phyloP scores from a whole-genome alignment of 1,140 invertebrate genomes.

The Procambarus clarkii region DNA sequence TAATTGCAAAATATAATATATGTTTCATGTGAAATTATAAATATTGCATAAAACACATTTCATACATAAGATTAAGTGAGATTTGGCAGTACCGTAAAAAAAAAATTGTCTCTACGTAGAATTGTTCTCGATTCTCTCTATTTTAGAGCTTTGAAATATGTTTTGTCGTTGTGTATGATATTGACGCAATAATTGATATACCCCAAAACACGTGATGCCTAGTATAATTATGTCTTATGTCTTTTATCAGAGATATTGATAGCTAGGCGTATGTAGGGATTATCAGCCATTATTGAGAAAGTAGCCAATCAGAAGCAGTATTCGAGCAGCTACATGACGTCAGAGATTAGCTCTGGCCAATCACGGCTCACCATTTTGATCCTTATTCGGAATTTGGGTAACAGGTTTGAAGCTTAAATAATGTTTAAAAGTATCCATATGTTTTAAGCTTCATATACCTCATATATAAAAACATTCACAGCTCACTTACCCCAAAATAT shows the following conservation, averaged over 20 bases:
- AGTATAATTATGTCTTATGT: no score
- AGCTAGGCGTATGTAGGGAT: constrained; percentile 13
- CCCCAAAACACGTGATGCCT: no score
- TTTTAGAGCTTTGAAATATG: no score
- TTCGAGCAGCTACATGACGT: constrained; percentile 36
- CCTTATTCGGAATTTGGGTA: constrained; percentile 55
- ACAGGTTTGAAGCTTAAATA: background rate
- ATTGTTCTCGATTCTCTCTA: background rate
- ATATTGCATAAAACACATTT: no score
- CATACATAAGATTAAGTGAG: no score
- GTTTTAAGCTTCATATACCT: background rate
- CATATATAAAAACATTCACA: background rate
- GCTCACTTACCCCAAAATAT: background rate
- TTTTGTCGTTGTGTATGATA: no score
- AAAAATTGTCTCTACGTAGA: no score
- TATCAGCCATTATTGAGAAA: constrained; percentile 40
- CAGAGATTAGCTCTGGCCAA: constrained; percentile 56
- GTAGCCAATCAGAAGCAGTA: constrained; percentile 41
- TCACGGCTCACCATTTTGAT: constrained; percentile 31
- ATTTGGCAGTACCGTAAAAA: no score
- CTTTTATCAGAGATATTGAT: no score
- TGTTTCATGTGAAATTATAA: no score
- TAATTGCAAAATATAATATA: no score
- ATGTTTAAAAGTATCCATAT: constrained; percentile 13
- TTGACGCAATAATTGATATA: no score